Percentiles rank a stretch among this genome's conserved stretches.
Conservation (phyloP, 2,888 invertebrate genomes). For the Allophyes oxyacanthae region DNA sequence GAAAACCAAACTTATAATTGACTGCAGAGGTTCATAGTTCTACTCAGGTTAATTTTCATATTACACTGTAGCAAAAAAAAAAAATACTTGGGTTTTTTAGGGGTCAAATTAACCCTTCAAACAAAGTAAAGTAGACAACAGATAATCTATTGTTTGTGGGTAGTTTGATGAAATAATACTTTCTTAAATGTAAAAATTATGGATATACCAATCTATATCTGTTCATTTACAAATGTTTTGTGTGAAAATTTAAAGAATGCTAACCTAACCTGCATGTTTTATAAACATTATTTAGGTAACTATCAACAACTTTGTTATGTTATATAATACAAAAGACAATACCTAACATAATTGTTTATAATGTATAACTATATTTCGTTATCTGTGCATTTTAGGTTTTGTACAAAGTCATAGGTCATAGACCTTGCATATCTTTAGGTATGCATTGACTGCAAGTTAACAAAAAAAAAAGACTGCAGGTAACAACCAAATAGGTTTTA, state of each 20-base stretch:
- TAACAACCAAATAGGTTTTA: constrained; percentile 41
- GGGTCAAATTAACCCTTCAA: too few relatives aligned
- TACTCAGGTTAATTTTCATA: not conserved
- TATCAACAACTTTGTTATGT: constrained; percentile 1
- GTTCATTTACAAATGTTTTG: constrained; percentile 2
- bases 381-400: not conserved
- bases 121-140: too few relatives aligned
- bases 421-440: not conserved
- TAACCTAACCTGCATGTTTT: not conserved
- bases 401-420: constrained; percentile 6
- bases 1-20: not conserved
- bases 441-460: not conserved
- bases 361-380: not conserved
- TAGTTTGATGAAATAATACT: too few relatives aligned
- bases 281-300: constrained; percentile 9
- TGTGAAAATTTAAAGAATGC: constrained; percentile 1
- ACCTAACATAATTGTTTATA: not conserved
- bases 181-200: too few relatives aligned
- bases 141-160: too few relatives aligned
- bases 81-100: not conserved
- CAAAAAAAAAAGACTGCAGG: constrained; percentile 14
- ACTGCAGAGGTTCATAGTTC: not conserved
- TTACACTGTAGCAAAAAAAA: not conserved
- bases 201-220: not conserved
- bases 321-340: not conserved